phyloP scores from a whole-genome alignment of 2,797 vertebrate genomes.

The Petrocephalus sullivani region DNA sequence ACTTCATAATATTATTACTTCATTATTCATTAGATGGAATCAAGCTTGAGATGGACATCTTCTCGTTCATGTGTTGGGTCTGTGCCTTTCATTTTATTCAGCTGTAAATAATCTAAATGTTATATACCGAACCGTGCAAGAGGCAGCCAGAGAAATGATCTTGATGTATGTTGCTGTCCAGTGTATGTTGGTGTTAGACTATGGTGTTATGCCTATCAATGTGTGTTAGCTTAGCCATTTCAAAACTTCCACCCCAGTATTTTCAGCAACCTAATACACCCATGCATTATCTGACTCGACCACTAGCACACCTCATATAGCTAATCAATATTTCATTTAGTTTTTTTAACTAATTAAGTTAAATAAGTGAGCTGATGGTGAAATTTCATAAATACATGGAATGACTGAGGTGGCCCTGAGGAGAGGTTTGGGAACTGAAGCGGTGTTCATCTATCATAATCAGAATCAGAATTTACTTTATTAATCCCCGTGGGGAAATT shows the following conservation, averaged over 20 bases:
- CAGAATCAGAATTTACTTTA: too few relatives aligned
- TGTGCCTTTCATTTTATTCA: background rate
- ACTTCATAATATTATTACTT: background rate
- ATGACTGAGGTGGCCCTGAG: background rate
- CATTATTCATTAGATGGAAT: background rate
- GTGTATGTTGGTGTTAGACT: background rate
- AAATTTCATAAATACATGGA: background rate
- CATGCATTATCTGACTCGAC: background rate
- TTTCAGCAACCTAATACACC: background rate
- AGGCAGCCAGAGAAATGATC: background rate
- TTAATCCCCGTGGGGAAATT: too few relatives aligned
- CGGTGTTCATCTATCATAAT: background rate
- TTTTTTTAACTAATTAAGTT: background rate
- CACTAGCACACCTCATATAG: background rate
- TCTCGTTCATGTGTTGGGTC: background rate
- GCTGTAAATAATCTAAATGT: background rate
- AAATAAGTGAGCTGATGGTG: background rate
- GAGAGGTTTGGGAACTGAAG: background rate
- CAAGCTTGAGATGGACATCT: background rate
- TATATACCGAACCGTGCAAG: background rate
- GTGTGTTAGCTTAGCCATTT: background rate
- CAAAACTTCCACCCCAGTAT: background rate
- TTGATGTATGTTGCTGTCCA: background rate
- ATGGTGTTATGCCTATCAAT: background rate
- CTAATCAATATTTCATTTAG: background rate